Percentiles rank a stretch among this genome's conserved stretches.
phyloP scores from a whole-genome alignment of 2,888 invertebrate species.

The Atethmia centrago region DNA sequence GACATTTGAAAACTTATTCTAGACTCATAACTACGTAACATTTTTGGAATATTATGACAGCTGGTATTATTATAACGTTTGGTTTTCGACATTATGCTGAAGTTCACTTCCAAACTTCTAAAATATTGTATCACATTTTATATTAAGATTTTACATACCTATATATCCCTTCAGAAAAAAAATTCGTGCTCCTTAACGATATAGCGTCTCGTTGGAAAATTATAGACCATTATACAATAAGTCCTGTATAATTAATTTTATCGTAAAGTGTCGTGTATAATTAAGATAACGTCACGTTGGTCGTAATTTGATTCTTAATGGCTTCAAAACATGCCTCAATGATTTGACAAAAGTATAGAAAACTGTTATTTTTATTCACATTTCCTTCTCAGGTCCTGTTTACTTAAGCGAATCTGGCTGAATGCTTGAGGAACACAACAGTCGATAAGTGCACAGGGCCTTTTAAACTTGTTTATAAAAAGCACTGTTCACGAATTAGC shows the following conservation, averaged over 20 bases:
- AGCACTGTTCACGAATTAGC: background rate
- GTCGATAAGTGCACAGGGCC: no score
- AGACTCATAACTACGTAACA: no score
- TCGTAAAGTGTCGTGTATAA: constrained; percentile 9
- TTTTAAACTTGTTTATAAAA: no score
- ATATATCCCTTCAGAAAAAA: no score
- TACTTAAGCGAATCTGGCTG: background rate
- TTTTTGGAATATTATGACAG: no score
- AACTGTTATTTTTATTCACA: background rate
- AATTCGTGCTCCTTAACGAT: background rate
- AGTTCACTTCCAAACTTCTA: no score
- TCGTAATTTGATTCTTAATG: constrained; percentile 13
- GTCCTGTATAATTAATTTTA: constrained; percentile 6
- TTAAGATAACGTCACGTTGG: background rate
- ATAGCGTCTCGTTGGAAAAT: background rate
- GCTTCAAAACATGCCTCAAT: constrained; percentile 2
- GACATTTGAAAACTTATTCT: no score
- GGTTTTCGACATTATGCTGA: no score
- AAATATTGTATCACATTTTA: no score
- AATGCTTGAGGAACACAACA: background rate
- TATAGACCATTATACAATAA: background rate
- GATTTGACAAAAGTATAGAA: background rate
- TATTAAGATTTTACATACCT: no score
- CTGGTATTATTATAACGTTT: no score
- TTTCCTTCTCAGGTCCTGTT: background rate